phyloP scores from a whole-genome alignment of 2,113 vertebrate genomes.

The Chlamydotis undulata region DNA sequence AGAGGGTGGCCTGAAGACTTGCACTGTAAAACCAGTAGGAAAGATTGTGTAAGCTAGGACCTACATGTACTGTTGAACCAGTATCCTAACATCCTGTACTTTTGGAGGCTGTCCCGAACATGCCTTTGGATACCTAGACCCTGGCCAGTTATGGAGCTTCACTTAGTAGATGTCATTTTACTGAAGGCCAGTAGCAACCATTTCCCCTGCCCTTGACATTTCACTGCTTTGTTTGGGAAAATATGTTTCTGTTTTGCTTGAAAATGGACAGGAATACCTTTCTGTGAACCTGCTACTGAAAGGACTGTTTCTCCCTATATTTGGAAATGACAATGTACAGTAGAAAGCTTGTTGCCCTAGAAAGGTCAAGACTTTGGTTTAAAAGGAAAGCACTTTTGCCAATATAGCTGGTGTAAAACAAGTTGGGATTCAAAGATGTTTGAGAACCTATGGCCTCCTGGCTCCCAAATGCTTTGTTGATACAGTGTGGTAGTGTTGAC shows the following conservation, averaged over 20 bases:
- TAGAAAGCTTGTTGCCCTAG: neutral
- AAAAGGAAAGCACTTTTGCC: neutral
- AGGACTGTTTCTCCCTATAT: neutral
- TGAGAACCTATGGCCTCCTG: neutral
- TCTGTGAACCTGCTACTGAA: neutral
- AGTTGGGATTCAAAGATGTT: neutral
- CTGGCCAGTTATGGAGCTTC: neutral
- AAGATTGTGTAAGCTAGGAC: neutral
- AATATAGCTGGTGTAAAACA: neutral
- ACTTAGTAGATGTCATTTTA: neutral
- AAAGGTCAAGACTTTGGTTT: neutral
- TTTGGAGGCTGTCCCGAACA: neutral
- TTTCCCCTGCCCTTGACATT: neutral
- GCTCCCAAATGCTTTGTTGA: neutral
- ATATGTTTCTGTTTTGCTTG: neutral
- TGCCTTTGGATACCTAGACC: fast-evolving
- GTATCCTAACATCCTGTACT: neutral
- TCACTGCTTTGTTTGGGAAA: neutral
- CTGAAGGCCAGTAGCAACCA: neutral
- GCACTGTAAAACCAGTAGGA: neutral
- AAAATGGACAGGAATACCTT: neutral
- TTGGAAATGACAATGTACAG: neutral
- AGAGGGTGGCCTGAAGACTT: neutral
- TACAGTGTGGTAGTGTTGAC: neutral
- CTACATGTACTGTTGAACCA: neutral